Conservation (phyloP, 1,140 invertebrate genomes). For the Drosophila serrata region DNA sequence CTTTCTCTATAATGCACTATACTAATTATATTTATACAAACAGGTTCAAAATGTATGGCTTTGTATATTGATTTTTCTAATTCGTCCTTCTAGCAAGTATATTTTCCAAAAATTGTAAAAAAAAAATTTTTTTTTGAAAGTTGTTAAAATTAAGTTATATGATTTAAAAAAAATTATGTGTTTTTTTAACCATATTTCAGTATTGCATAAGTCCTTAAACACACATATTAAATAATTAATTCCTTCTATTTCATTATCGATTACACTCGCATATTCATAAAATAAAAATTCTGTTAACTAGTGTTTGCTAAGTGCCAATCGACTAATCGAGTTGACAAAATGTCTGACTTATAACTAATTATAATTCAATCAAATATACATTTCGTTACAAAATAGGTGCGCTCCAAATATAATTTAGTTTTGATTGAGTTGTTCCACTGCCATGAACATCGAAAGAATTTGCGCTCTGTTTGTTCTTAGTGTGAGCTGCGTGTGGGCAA, state of each 20-base stretch:
- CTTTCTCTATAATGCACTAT: too few relatives aligned
- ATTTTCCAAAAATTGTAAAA: too few relatives aligned
- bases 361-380: constrained; percentile 4
- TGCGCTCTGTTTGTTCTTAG: neutral
- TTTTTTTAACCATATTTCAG: neutral
- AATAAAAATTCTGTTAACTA: neutral
- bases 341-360: neutral
- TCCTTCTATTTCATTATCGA: neutral
- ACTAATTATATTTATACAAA: too few relatives aligned
- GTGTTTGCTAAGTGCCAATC: neutral
- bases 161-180: neutral
- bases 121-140: too few relatives aligned
- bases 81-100: too few relatives aligned
- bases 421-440: neutral
- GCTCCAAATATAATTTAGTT: constrained; percentile 6
- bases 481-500: neutral
- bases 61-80: too few relatives aligned
- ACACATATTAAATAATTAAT: too few relatives aligned
- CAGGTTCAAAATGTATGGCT: too few relatives aligned
- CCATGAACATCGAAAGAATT: constrained; percentile 1
- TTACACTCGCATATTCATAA: neutral
- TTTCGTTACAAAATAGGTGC: neutral
- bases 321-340: neutral
- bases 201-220: neutral
- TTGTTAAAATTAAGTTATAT: neutral